Base-by-base conservation (phyloP, 2,797 vertebrate genomes). In the Cheirogaleus major region DNA sequence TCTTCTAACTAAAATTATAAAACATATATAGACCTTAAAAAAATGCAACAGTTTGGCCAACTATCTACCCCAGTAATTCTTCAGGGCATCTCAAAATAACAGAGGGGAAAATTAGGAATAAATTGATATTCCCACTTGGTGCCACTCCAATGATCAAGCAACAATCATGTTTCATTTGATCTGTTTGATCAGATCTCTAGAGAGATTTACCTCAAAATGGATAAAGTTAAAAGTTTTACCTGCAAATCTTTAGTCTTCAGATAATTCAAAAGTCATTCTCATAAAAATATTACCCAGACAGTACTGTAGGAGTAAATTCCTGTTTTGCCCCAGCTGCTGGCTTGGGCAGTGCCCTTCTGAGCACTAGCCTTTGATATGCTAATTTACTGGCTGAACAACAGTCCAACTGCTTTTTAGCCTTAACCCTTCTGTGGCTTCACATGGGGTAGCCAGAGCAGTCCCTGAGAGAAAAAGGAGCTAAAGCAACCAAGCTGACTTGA, bases 281-380 rank as follows among this genome's bases (percentile, higher is more conserved):
- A 87, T 41, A 94, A 86, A 76, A 63, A 43, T 43, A 59, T 52
- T 43, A 86, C 10, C 52, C 52, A 82, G 52, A 92, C 18, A 35
- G 32, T 72, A 43, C 35, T 45, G 12, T 52, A 3, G 1, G 30
- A 85, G 67, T 52, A 59, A 75, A 88, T 72, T 50, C 15, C 72
- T 52, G 45, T 80, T 78, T 82, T 45, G 38, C 89, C 55, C 23
- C 80, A 95, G 90, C 65, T 90, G 79, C 78, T 92, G 80, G 27
- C 55, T 59, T 1, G 50, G 84, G 83, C 87, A 67, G n/a, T 35
- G 75, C 13, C 89, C 92, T 75, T 88, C 65, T 35, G 83, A 89
- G 45, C 50, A 30, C 3, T 0, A 8, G 93, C 38, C 95, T 96
- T 96, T 96, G 96, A 97, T 97, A 95, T 91, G 85, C 75, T 94